phyloP scores from a whole-genome alignment of 1,140 invertebrate genomes.

The Drosophila kanapiae region DNA sequence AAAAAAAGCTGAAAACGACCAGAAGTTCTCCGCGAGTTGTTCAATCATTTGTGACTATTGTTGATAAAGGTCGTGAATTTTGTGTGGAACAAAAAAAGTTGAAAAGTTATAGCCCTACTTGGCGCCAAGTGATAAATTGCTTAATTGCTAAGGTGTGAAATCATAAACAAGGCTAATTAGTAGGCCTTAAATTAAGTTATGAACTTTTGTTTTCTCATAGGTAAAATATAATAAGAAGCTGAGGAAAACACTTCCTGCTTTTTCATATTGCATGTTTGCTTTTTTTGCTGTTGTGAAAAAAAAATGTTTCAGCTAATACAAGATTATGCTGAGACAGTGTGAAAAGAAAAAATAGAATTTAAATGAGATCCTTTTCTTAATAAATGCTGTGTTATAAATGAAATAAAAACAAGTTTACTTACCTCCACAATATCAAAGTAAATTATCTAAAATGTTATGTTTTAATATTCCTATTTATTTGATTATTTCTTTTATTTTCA shows the following conservation, averaged over 20 bases:
- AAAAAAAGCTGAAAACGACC: not conserved
- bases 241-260: constrained; percentile 57
- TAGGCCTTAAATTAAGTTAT: not conserved
- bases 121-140: constrained; percentile 16
- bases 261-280: constrained; percentile 47
- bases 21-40: constrained; percentile 31
- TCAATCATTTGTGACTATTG: constrained; percentile 25
- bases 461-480: too few relatives aligned
- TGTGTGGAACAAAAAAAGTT: constrained; percentile 2
- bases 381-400: too few relatives aligned
- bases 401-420: not conserved
- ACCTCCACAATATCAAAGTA: not conserved
- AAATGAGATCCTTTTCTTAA: not conserved
- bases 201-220: not conserved
- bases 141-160: not conserved
- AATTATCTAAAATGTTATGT: not conserved
- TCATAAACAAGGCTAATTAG: constrained; percentile 1
- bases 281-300: constrained; percentile 9
- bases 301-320: too few relatives aligned
- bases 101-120: not conserved
- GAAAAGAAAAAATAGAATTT: not conserved
- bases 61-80: constrained; percentile 58
- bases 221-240: constrained; percentile 9
- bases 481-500: not conserved
- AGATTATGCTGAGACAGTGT: constrained; percentile 1